Evolutionary conservation across 92 coral and sea anemone genomes (phyloP).

Genomic region (Pocillopora grandis): DNA sequence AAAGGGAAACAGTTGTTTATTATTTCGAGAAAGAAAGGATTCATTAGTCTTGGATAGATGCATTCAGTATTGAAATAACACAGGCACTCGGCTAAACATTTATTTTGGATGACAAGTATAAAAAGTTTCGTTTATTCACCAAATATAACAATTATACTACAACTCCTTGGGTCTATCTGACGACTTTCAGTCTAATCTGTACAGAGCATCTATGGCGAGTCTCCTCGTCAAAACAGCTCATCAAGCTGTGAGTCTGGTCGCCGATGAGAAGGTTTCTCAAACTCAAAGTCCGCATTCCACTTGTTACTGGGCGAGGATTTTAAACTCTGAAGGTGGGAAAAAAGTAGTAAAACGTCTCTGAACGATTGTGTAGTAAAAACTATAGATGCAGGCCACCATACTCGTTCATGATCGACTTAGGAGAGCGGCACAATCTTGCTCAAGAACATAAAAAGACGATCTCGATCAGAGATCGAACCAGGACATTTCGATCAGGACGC

Average conservation of each 20-base stretch:
- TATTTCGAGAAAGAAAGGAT: too few species aligned
- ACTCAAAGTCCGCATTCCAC: constrained; percentile 36
- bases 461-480: not conserved
- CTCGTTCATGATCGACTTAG: too few species aligned
- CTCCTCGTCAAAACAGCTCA: constrained; percentile 29
- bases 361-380: not conserved
- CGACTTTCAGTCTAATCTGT: not conserved
- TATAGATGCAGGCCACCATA: too few species aligned
- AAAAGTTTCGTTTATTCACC: not conserved
- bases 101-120: not conserved
- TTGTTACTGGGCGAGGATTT: constrained; percentile 24
- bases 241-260: constrained; percentile 43
- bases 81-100: too few species aligned
- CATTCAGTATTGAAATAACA: too few species aligned
- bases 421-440: too few species aligned
- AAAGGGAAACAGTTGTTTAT: too few species aligned
- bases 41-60: too few species aligned
- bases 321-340: not conserved
- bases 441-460: not conserved
- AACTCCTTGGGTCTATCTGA: not conserved
- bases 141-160: not conserved
- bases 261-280: constrained; percentile 23
- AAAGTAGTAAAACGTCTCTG: not conserved
- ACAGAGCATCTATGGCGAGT: too few species aligned
- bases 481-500: not conserved